Percentiles rank a stretch among this genome's conserved stretches.
phyloP scores from a whole-genome alignment of 2,113 vertebrate species.

The Barnardius zonarius region DNA sequence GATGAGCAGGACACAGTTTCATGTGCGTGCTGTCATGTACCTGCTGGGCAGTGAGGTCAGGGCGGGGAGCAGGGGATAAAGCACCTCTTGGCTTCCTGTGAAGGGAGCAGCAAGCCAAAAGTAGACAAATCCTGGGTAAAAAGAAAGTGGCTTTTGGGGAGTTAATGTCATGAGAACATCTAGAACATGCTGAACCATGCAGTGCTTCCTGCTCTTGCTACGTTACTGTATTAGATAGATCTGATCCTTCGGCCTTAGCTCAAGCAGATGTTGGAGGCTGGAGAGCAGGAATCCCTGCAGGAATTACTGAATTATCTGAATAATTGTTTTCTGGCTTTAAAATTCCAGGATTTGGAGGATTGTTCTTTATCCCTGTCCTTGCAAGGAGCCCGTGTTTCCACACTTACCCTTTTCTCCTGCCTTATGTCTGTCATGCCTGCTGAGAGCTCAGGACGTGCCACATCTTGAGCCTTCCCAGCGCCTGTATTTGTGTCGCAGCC shows the following conservation, averaged over 20 bases:
- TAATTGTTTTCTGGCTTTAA: neutral
- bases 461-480: neutral
- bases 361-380: neutral
- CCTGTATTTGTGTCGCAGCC: neutral
- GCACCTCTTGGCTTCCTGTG: neutral
- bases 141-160: neutral
- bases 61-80: neutral
- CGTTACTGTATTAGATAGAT: neutral
- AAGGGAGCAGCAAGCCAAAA: neutral
- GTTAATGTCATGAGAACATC: neutral
- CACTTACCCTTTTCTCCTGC: neutral
- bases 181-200: neutral
- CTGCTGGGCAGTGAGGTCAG: neutral
- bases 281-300: neutral
- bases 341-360: neutral
- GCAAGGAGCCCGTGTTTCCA: neutral
- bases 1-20: neutral
- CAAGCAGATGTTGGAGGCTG: neutral
- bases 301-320: neutral
- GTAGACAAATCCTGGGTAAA: neutral
- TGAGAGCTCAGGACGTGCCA: neutral
- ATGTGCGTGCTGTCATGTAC: neutral
- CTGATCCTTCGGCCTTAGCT: neutral
- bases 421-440: neutral
- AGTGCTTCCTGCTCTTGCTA: rapidly evolving